These are phyloP conservation scores for Clarias batrachus DNA, from an alignment of 2,113 vertebrate genomes.

Conservation along the genomic window DNA sequence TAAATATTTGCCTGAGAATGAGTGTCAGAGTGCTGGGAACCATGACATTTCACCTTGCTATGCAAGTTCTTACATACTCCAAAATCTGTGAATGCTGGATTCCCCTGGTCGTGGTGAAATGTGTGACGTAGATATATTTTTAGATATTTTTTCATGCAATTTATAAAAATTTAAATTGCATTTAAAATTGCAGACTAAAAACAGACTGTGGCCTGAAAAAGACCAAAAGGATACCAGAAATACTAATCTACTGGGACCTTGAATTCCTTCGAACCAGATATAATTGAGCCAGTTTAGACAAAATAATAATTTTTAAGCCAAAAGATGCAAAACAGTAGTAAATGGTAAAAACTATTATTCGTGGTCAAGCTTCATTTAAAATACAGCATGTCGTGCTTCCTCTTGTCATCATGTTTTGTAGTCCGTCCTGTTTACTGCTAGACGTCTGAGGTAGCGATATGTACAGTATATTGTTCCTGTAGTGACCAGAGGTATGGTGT, in stretches of 20 bases:
- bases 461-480: slow-evolving; percentile 13
- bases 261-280: neutral
- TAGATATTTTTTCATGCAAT: neutral
- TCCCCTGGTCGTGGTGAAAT: neutral
- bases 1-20: neutral
- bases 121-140: neutral
- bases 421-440: neutral
- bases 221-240: neutral
- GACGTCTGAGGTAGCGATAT: neutral
- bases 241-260: neutral
- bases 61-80: neutral
- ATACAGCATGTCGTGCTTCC: slow-evolving; percentile 3
- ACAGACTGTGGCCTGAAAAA: slow-evolving; percentile 10
- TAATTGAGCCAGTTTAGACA: neutral
- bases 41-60: neutral
- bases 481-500: slow-evolving; percentile 24
- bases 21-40: neutral
- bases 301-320: neutral
- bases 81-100: slow-evolving; percentile 34
- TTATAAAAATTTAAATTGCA: slow-evolving; percentile 3
- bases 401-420: slow-evolving; percentile 8
- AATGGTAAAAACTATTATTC: neutral
- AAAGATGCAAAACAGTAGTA: neutral
- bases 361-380: neutral
- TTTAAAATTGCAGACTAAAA: slow-evolving; percentile 47